These are phyloP conservation scores for Callipepla squamata DNA, from an alignment of 2,113 vertebrate genomes.

Conservation along the genomic window DNA sequence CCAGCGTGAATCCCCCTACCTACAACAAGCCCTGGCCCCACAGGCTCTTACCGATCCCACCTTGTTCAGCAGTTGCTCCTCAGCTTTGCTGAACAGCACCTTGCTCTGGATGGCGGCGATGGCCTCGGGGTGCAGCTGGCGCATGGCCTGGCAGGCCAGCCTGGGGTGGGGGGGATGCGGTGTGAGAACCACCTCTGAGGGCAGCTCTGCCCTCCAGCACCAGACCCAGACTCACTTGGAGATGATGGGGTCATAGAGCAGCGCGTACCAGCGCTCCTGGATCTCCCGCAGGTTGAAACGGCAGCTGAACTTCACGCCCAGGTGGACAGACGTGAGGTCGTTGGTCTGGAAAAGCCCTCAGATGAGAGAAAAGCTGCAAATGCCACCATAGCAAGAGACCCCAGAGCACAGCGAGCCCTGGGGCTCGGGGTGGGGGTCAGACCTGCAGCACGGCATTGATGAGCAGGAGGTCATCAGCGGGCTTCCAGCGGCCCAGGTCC, in stretches of 20 bases:
- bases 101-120: constrained; percentile 96
- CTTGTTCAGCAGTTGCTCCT: constrained; percentile 89
- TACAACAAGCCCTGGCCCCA: fast-evolving
- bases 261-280: constrained; percentile 94
- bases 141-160: constrained; percentile 94
- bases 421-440: too few species aligned
- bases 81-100: constrained; percentile 92
- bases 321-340: constrained; percentile 90
- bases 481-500: constrained; percentile 93
- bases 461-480: constrained; percentile 91
- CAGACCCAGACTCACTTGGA: constrained; percentile 86
- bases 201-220: fast-evolving
- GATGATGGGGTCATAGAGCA: constrained; percentile 95
- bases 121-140: constrained; percentile 95
- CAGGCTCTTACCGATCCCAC: constrained; percentile 87
- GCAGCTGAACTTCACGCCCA: constrained; percentile 97
- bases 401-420: background rate
- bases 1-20: background rate
- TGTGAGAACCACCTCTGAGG: background rate
- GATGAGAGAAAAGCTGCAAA: background rate
- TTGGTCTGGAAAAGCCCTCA: constrained; percentile 83
- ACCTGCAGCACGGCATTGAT: constrained; percentile 96
- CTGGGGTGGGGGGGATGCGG: constrained; percentile 39
- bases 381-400: background rate
- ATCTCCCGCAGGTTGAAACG: constrained; percentile 93